These are phyloP conservation scores for Zaprionus davidi DNA, from an alignment of 1,140 invertebrate species.

Conservation along the genomic window DNA sequence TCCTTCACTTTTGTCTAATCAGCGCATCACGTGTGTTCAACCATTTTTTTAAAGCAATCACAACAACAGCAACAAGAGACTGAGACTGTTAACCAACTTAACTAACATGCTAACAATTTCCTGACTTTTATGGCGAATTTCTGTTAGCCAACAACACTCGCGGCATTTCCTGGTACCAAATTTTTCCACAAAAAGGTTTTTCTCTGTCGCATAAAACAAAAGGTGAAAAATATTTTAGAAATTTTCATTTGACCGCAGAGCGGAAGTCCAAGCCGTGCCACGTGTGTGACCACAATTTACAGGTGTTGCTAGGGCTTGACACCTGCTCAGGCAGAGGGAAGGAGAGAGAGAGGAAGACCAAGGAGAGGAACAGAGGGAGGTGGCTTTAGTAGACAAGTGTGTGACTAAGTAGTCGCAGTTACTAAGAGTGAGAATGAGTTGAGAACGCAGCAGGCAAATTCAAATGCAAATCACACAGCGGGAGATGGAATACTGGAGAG, in stretches of 20 bases:
- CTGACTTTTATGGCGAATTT: slow-evolving; percentile 61
- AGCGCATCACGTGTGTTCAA: slow-evolving; percentile 48
- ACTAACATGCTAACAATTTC: slow-evolving; percentile 82
- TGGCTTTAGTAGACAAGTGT: slow-evolving; percentile 2
- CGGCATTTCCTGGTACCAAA: slow-evolving; percentile 66
- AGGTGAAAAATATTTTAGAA: slow-evolving; percentile 76
- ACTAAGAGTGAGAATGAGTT: slow-evolving; percentile 3
- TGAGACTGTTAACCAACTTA: slow-evolving; percentile 54
- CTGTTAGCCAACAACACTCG: slow-evolving; percentile 44
- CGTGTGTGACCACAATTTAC: slow-evolving; percentile 77
- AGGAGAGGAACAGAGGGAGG: not conserved
- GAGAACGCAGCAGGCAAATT: slow-evolving; percentile 37
- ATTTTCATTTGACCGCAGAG: slow-evolving; percentile 81
- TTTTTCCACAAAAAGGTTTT: slow-evolving; percentile 8
- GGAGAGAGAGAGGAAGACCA: not conserved
- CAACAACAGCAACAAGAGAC: slow-evolving; percentile 14
- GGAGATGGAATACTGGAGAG: not conserved
- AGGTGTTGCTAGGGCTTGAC: slow-evolving; percentile 75
- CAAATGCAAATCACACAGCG: slow-evolving; percentile 72
- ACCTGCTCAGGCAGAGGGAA: slow-evolving; percentile 56
- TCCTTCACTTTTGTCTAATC: slow-evolving; percentile 46
- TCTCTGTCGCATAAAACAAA: slow-evolving; percentile 77
- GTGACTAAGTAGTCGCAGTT: slow-evolving; percentile 6
- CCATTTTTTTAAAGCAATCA: slow-evolving; percentile 33
- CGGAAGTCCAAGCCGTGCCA: slow-evolving; percentile 22